Conservation (phyloP, 30 jellyfish, hydroid and myxozoan species). For the Cassiopea xamachana region DNA sequence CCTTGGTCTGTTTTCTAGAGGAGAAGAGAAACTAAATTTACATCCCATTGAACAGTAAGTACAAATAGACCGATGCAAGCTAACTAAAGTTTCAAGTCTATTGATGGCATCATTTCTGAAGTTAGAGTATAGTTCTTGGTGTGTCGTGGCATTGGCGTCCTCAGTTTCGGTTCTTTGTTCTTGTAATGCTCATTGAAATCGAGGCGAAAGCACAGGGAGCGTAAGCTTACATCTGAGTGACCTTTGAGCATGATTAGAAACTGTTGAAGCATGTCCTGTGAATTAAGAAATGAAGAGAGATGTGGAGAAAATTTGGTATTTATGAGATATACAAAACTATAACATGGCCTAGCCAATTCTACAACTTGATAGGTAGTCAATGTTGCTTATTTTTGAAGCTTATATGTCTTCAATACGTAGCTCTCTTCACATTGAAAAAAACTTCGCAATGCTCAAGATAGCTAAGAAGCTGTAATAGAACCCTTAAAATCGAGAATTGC, state of each 20-base stretch:
- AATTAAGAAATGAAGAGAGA: not conserved
- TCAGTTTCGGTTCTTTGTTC: constrained; percentile 91
- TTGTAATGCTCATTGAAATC: constrained; percentile 99
- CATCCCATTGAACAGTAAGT: not conserved
- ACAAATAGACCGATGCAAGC: not conserved
- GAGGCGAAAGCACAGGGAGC: constrained; percentile 97
- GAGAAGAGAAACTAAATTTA: not conserved
- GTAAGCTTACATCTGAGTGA: constrained; percentile 95
- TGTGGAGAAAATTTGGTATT: too few species aligned
- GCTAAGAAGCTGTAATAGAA: too few species aligned
- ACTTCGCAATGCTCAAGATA: too few species aligned
- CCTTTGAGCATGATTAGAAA: constrained; percentile 95
- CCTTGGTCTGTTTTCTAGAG: too few species aligned
- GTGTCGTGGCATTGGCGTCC: constrained; percentile 87
- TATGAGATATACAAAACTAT: too few species aligned
- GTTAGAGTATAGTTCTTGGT: constrained; percentile 35
- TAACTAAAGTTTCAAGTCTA: constrained; percentile 48
- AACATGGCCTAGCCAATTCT: too few species aligned
- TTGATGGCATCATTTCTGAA: constrained; percentile 54
- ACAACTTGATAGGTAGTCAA: too few species aligned
- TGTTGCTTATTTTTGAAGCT: too few species aligned
- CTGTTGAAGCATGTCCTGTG: constrained; percentile 95
- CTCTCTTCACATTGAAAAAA: too few species aligned
- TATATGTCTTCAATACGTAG: too few species aligned
- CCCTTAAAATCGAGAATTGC: too few species aligned